These are phyloP conservation scores for Lepidiolamprologus cunningtoni DNA, from an alignment of 2,113 vertebrate genomes.

Conservation along the genomic window DNA sequence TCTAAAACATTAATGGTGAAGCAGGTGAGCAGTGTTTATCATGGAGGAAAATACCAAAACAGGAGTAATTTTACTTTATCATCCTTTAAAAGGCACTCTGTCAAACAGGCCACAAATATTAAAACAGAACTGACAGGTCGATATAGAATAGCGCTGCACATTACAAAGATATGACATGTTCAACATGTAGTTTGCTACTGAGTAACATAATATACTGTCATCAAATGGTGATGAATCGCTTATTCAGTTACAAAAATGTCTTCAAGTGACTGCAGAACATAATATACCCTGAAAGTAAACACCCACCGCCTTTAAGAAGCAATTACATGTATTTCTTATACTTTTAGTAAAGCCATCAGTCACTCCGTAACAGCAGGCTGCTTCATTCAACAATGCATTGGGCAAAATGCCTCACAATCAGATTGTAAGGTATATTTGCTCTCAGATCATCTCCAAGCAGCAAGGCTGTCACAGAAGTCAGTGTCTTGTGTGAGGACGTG, in stretches of 20 bases:
- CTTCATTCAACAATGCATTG: background rate
- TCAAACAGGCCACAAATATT: background rate
- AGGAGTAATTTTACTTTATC: background rate
- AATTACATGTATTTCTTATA: background rate
- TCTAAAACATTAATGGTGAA: background rate
- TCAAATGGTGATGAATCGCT: background rate
- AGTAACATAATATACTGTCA: background rate
- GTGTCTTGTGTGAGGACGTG: fast-evolving
- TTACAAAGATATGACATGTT: background rate
- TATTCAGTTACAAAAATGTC: background rate
- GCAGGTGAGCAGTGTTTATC: background rate
- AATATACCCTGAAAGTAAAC: background rate
- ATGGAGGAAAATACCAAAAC: fast-evolving
- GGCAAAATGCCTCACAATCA: background rate
- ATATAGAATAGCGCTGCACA: background rate
- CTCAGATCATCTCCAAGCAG: background rate
- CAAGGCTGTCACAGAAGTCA: background rate
- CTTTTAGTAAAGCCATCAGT: background rate
- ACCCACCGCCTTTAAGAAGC: background rate
- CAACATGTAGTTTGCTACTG: background rate
- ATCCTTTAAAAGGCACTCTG: background rate
- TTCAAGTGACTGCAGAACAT: background rate
- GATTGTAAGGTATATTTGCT: background rate
- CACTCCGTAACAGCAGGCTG: fast-evolving
- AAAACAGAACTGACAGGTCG: fast-evolving